Percentiles rank a stretch among this genome's conserved stretches.
Conservation (phyloP, 2,888 invertebrate species). For the Toxonevra muliebris region DNA sequence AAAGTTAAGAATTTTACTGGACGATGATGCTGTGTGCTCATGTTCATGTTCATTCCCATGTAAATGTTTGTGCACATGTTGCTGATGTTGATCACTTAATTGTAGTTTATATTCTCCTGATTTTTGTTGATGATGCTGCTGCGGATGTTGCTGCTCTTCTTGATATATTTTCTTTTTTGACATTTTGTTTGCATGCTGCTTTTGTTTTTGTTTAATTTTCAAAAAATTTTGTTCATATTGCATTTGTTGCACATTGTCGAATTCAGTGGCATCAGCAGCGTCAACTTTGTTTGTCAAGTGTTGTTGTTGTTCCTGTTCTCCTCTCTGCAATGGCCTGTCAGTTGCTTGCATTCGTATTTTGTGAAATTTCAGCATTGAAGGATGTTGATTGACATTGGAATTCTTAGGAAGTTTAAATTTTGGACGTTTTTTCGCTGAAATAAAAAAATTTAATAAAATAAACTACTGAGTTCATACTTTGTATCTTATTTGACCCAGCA, state of each 20-base stretch:
- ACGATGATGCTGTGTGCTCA: constrained; percentile 32
- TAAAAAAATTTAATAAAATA: too few relatives aligned
- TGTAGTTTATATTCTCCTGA: too few relatives aligned
- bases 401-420: too few relatives aligned
- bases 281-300: constrained; percentile 30
- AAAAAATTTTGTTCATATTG: constrained; percentile 4
- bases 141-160: constrained; percentile 29
- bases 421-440: too few relatives aligned
- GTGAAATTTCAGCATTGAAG: background rate
- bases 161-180: constrained; percentile 35
- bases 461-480: too few relatives aligned
- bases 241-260: constrained; percentile 6
- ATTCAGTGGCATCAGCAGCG: constrained; percentile 15
- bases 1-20: constrained; percentile 60
- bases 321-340: constrained; percentile 12
- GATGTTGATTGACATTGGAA: constrained; percentile 7
- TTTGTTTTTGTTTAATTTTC: constrained; percentile 21
- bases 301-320: constrained; percentile 27
- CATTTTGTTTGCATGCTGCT: constrained; percentile 33
- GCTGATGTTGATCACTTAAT: constrained; percentile 18
- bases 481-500: too few relatives aligned
- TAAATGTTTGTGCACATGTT: constrained; percentile 37
- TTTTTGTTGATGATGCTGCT: constrained; percentile 34
- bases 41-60: constrained; percentile 39
- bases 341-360: constrained; percentile 12